These are phyloP conservation scores for Agelaius phoeniceus DNA, from an alignment of 2,113 vertebrate genomes.

Conservation along the genomic window DNA sequence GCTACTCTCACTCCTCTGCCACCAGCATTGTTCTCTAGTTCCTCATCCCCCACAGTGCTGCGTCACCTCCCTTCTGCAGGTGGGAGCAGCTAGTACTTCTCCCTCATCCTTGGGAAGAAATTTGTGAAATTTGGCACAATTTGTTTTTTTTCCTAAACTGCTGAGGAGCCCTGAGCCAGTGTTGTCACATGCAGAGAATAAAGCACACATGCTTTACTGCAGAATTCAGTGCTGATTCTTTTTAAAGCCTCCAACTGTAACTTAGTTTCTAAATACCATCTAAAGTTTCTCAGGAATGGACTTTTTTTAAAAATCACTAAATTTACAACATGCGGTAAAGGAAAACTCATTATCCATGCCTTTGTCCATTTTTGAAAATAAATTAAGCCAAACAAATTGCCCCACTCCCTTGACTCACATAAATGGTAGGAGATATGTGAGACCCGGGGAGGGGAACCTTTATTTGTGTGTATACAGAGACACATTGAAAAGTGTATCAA, in stretches of 20 bases:
- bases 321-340: background rate
- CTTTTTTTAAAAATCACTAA: background rate
- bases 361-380: background rate
- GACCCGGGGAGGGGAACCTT: background rate
- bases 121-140: background rate
- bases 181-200: background rate
- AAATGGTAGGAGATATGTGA: background rate
- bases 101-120: background rate
- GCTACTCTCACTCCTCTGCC: background rate
- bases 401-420: background rate
- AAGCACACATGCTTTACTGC: accelerated
- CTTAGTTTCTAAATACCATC: background rate
- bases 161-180: background rate
- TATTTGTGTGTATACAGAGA: background rate
- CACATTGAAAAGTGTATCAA: background rate
- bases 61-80: background rate
- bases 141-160: background rate
- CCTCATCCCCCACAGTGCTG: background rate
- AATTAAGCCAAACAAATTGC: background rate
- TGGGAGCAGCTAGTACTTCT: background rate
- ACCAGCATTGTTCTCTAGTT: background rate
- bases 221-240: background rate
- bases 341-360: background rate
- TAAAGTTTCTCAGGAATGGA: background rate
- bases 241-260: background rate